Evolutionary conservation across 2,888 invertebrate species (phyloP).

Genomic region (Agrotis exclamationis): DNA sequence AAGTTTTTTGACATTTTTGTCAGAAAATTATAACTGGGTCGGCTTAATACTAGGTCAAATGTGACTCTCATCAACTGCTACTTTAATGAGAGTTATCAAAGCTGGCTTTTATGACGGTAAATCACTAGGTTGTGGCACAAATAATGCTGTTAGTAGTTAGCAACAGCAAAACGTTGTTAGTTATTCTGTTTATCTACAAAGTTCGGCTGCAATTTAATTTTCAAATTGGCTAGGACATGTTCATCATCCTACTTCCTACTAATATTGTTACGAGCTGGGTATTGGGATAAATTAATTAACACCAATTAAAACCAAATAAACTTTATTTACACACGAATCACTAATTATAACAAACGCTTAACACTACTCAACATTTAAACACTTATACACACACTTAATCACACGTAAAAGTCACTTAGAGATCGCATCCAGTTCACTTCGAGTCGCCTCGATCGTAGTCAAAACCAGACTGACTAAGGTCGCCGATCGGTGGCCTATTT

Average conservation of each 20-base stretch:
- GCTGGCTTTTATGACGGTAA: not conserved
- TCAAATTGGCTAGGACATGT: constrained; percentile 8
- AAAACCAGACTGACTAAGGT: too few relatives aligned
- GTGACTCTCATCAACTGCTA: not conserved
- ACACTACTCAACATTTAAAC: too few relatives aligned
- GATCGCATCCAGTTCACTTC: too few relatives aligned
- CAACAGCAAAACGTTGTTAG: not conserved
- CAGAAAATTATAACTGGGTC: not conserved
- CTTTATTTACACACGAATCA: too few relatives aligned
- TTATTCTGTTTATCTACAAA: constrained; percentile 11
- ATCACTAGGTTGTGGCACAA: not conserved
- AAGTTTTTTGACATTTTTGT: not conserved
- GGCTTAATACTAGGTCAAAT: not conserved
- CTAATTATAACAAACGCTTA: too few relatives aligned
- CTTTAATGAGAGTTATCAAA: not conserved
- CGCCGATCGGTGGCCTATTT: too few relatives aligned
- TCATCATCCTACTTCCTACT: not conserved
- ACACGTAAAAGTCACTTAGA: too few relatives aligned
- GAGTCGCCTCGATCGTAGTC: too few relatives aligned
- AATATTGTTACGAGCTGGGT: too few relatives aligned
- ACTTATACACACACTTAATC: too few relatives aligned
- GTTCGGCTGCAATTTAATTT: constrained; percentile 21
- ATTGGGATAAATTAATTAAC: too few relatives aligned
- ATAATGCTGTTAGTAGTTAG: constrained; percentile 9
- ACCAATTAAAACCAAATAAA: too few relatives aligned